A percentile compares a stretch with the other conserved stretches of the same genome.
Conservation (phyloP, 2,797 vertebrate genomes). For the Petrocephalus schoutedeni region DNA sequence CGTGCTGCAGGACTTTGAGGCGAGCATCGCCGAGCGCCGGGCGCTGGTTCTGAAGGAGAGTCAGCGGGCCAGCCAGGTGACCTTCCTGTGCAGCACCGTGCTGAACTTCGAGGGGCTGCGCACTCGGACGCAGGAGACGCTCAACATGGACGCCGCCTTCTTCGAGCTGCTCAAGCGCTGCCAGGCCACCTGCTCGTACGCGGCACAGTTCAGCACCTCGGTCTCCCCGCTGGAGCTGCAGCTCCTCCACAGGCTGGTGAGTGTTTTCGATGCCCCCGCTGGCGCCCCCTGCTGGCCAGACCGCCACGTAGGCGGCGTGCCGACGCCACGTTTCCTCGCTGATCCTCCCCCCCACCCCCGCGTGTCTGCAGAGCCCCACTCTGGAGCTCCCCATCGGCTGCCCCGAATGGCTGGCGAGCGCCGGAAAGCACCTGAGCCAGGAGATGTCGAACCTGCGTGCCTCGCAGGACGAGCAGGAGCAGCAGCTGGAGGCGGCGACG, state of each 20-base stretch:
- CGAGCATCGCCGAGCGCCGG: conserved; percentile 87
- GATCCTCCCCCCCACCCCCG: background rate
- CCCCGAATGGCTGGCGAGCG: conserved; percentile 86
- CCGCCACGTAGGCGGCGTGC: background rate
- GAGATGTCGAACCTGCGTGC: conserved; percentile 75
- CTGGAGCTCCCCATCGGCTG: conserved; percentile 83
- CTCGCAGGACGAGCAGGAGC: conserved; percentile 82
- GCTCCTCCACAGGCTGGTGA: conserved; percentile 86
- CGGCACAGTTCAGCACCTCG: conserved; percentile 88
- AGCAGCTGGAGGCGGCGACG: conserved; percentile 82
- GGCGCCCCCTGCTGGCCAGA: background rate
- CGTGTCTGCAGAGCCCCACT: conserved; percentile 66
- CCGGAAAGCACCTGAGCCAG: conserved; percentile 84
- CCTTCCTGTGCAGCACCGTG: conserved; percentile 94
- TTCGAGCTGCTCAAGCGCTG: conserved; percentile 94
- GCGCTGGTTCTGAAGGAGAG: conserved; percentile 85
- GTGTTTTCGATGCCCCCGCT: conserved; percentile 33
- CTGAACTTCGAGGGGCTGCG: conserved; percentile 93
- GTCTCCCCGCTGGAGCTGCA: conserved; percentile 89
- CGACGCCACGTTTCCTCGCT: background rate
- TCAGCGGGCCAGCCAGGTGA: conserved; percentile 91
- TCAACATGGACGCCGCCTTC: conserved; percentile 81
- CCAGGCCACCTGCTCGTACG: conserved; percentile 91
- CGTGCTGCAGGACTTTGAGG: conserved; percentile 95
- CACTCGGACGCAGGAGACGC: conserved; percentile 86